Percentiles rank a stretch among this genome's conserved stretches.
Evolutionary conservation across 2,888 invertebrate species (phyloP).

Genomic region (Diadegma fenestrale): DNA sequence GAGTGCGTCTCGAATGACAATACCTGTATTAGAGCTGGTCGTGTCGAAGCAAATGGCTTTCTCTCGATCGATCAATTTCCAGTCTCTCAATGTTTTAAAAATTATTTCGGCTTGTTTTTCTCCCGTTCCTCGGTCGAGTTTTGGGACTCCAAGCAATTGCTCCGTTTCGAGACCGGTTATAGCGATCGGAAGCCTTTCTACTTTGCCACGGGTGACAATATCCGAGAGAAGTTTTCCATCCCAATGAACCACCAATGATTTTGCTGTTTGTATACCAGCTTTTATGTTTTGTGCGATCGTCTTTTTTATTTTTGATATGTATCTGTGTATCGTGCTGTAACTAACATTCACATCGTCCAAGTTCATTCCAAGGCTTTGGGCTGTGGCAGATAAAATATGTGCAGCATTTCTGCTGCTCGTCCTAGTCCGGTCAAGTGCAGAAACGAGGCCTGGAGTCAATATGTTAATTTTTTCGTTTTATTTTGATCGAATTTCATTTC

Average conservation of each 20-base stretch:
- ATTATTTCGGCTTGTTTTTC: conserved; percentile 63
- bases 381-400: conserved; percentile 51
- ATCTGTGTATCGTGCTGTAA: background rate
- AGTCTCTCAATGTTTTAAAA: conserved; percentile 50
- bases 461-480: conserved; percentile 31
- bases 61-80: conserved; percentile 49
- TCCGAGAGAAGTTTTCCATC: conserved; percentile 66
- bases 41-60: conserved; percentile 21
- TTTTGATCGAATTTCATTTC: conserved; percentile 20
- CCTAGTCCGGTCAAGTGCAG: conserved; percentile 44
- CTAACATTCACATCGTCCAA: conserved; percentile 14
- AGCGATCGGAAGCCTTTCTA: conserved; percentile 63
- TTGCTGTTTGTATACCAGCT: conserved; percentile 1
- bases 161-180: conserved; percentile 47
- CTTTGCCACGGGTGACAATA: conserved; percentile 40
- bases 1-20: background rate
- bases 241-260: conserved; percentile 61
- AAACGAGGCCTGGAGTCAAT: conserved; percentile 27
- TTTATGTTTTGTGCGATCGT: conserved; percentile 1
- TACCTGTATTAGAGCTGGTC: background rate
- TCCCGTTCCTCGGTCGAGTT: conserved; percentile 59
- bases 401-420: conserved; percentile 41
- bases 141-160: conserved; percentile 68
- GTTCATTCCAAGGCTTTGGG: conserved; percentile 15
- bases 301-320: background rate